Evolutionary conservation across 2,113 vertebrate genomes (phyloP), one percentile per base, ranked within the genome.

Genomic region (Pollimyrus isidori): DNA sequence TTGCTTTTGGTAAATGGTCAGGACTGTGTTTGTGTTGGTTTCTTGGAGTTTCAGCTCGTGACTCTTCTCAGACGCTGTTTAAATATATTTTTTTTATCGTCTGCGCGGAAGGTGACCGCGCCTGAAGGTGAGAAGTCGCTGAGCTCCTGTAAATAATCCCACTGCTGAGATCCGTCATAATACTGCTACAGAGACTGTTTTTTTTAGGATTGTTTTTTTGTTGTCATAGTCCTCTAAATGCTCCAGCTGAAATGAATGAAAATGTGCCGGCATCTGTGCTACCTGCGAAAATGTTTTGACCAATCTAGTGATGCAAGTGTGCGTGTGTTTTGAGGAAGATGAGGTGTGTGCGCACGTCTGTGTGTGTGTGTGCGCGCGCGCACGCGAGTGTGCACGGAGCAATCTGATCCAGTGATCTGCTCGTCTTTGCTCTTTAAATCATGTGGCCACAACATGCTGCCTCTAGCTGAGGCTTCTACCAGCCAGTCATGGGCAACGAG

Each of bases 381-480:
- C n/a, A n/a, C 30, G 35, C 35, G 35, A 35, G 23, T 46, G 35
- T 15, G 50, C 9, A 10, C 6, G 26, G 7, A 53, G 50, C 30
- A 15, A 30, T 89, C 46, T 45, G 42, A 82, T 53, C 49, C 39
- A 42, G 49, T 26, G 42, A 23, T 45, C 21, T 45, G 30, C 46
- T 21, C 19, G 94, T 93, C 94, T 93, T 95, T 95, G 93, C 95
- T 93, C 95, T 96, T 96, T 95, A 96, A 96, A 96, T 96, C 95
- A 94, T 96, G 94, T 94, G 94, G 93, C 95, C 93, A 93, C 94
- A 95, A 94, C 94, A 95, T 95, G 95, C 95, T 91, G 95, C 93
- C 94, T 92, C 88, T 87, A 89, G 90, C 89, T 94, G 95, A 92
- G 93, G 89, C 89, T 88, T 82, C 88, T 15, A 19, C 69, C 3